A percentile compares a stretch with the other conserved stretches of the same genome.
phyloP scores from a whole-genome alignment of 1,140 invertebrate species.

The Brachystomella parvula region DNA sequence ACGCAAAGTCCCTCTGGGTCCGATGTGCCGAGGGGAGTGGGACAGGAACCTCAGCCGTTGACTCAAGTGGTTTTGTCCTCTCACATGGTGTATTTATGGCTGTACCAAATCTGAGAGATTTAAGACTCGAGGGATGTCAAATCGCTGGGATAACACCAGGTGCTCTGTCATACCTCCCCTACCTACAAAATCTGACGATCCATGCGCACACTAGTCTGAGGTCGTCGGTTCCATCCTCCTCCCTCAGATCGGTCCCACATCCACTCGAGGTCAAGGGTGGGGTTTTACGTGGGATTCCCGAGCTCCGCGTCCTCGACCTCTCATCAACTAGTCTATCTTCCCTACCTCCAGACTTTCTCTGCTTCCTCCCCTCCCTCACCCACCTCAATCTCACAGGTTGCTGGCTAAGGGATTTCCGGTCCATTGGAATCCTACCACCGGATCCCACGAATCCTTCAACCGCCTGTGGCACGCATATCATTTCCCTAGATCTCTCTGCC shows the following conservation, averaged over 20 bases:
- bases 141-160: slow-evolving; percentile 76
- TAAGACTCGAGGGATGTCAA: slow-evolving; percentile 83
- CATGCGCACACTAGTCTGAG: slow-evolving; percentile 62
- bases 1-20: slow-evolving; percentile 37
- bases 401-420: slow-evolving; percentile 64
- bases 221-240: slow-evolving; percentile 14
- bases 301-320: slow-evolving; percentile 66
- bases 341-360: slow-evolving; percentile 72
- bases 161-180: slow-evolving; percentile 68
- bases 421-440: slow-evolving; percentile 60
- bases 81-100: slow-evolving; percentile 38
- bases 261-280: slow-evolving; percentile 38
- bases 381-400: slow-evolving; percentile 73
- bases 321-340: slow-evolving; percentile 79
- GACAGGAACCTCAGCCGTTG: background rate
- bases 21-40: slow-evolving; percentile 19
- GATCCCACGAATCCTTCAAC: slow-evolving; percentile 39
- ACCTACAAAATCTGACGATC: slow-evolving; percentile 72
- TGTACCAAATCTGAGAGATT: slow-evolving; percentile 57
- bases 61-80: slow-evolving; percentile 28
- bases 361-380: slow-evolving; percentile 65
- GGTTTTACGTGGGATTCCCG: slow-evolving; percentile 54
- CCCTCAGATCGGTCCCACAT: slow-evolving; percentile 24
- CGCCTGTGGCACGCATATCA: slow-evolving; percentile 43
- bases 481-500: slow-evolving; percentile 68